Percentiles rank a stretch among this genome's conserved stretches.
Conservation (phyloP, 2,888 invertebrate genomes). For the Disparrhopalites patrizii region DNA sequence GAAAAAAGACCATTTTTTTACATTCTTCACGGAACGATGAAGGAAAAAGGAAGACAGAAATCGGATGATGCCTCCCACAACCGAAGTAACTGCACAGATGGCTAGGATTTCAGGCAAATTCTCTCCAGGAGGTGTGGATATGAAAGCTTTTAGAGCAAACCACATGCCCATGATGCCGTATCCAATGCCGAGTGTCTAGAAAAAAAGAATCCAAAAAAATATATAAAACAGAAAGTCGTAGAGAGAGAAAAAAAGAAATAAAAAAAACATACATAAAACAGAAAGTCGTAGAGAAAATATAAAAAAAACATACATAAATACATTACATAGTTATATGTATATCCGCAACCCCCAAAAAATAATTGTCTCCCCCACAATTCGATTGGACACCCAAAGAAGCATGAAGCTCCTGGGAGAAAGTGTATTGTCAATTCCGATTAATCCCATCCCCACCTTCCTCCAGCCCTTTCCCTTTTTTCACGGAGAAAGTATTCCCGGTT, state of each 20-base stretch:
- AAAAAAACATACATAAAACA: neutral
- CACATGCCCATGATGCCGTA: conserved; percentile 47
- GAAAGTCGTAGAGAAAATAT: neutral
- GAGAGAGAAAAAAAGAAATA: neutral
- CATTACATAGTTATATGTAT: too few relatives aligned
- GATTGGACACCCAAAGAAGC: too few relatives aligned
- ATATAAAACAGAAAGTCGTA: neutral
- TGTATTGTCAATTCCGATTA: too few relatives aligned
- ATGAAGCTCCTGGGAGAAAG: too few relatives aligned
- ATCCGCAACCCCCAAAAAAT: too few relatives aligned
- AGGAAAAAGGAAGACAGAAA: conserved; percentile 47
- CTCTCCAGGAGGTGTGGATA: conserved; percentile 39
- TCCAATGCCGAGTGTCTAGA: conserved; percentile 43
- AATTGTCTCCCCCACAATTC: too few relatives aligned
- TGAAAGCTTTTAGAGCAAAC: conserved; percentile 48
- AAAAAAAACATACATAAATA: too few relatives aligned
- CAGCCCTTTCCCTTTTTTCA: too few relatives aligned
- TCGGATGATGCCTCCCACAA: conserved; percentile 46
- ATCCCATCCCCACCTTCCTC: too few relatives aligned
- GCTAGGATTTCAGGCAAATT: conserved; percentile 46
- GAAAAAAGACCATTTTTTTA: too few relatives aligned
- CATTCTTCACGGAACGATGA: conserved; percentile 46
- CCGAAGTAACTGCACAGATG: conserved; percentile 45
- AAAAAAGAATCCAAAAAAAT: neutral
- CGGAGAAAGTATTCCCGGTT: too few relatives aligned